These are phyloP conservation scores for Drosophila birchii DNA, from an alignment of 2,888 invertebrate genomes.

Conservation along the genomic window DNA sequence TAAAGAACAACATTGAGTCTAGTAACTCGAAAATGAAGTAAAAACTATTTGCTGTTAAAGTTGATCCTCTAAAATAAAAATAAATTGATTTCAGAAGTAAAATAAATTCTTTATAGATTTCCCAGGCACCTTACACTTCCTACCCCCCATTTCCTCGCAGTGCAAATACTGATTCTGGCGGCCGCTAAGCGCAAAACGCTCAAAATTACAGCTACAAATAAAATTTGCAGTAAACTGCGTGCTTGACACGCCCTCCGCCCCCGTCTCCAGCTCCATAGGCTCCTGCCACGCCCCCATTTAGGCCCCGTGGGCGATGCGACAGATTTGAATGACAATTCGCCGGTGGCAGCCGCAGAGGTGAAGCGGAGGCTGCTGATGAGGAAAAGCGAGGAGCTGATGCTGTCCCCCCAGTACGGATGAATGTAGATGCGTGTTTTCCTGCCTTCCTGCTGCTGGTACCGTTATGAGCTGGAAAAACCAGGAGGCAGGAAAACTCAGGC, in stretches of 20 bases:
- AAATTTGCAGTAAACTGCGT: constrained; percentile 62
- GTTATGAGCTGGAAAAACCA: constrained; percentile 30
- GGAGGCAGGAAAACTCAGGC: not conserved
- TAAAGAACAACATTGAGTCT: too few species aligned
- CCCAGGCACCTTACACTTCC: fast-evolving
- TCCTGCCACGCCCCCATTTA: constrained; percentile 12
- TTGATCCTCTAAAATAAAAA: not conserved
- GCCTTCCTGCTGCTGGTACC: constrained; percentile 27
- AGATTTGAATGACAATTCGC: constrained; percentile 73
- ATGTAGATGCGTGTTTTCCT: constrained; percentile 40
- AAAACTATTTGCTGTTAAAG: not conserved
- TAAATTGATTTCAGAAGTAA: not conserved
- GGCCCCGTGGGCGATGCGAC: constrained; percentile 51
- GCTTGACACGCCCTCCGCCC: constrained; percentile 30
- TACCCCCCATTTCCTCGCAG: not conserved
- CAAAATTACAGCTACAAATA: constrained; percentile 76
- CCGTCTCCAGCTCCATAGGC: not conserved
- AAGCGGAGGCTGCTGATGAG: constrained; percentile 2
- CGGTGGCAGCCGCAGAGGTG: constrained; percentile 32
- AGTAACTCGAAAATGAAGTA: too few species aligned
- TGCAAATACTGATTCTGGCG: constrained; percentile 31
- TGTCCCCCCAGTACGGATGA: constrained; percentile 19
- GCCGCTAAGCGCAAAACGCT: constrained; percentile 69
- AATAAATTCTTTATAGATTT: not conserved
- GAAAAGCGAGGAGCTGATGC: not conserved